A percentile compares a stretch with the other conserved stretches of the same genome.
Conservation (phyloP, 1,140 invertebrate genomes). For the Holcopasites calliopsidis region DNA sequence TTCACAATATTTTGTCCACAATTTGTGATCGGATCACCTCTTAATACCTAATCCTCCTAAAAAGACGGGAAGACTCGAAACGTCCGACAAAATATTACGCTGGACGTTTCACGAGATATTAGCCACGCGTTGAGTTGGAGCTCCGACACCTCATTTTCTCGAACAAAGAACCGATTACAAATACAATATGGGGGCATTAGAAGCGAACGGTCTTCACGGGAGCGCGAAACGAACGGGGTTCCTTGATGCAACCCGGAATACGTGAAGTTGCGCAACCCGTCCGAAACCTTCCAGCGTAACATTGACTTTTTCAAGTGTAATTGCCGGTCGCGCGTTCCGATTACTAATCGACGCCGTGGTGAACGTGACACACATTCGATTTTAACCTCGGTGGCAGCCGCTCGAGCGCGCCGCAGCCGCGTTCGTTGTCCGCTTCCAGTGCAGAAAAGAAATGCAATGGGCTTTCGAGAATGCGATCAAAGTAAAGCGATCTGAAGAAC, state of each 20-base stretch:
- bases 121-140: too few species aligned
- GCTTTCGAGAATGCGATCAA: neutral
- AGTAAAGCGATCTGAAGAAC: too few species aligned
- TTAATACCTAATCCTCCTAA: neutral
- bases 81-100: neutral
- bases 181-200: neutral
- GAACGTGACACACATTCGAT: conserved; percentile 64
- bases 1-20: neutral
- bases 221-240: neutral
- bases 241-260: conserved; percentile 47
- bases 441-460: neutral
- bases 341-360: conserved; percentile 58
- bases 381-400: conserved; percentile 34
- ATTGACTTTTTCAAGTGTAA: conserved; percentile 65
- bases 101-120: neutral
- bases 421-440: conserved; percentile 11
- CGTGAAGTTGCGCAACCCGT: conserved; percentile 47
- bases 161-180: conserved; percentile 15
- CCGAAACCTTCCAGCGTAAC: conserved; percentile 57
- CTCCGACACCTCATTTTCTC: neutral
- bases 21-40: neutral
- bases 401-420: conserved; percentile 17
- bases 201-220: neutral
- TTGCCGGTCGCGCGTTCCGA: conserved; percentile 58
- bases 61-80: neutral